Conservation (phyloP, 2,113 vertebrate genomes). For the Oxyruncus cristatus region DNA sequence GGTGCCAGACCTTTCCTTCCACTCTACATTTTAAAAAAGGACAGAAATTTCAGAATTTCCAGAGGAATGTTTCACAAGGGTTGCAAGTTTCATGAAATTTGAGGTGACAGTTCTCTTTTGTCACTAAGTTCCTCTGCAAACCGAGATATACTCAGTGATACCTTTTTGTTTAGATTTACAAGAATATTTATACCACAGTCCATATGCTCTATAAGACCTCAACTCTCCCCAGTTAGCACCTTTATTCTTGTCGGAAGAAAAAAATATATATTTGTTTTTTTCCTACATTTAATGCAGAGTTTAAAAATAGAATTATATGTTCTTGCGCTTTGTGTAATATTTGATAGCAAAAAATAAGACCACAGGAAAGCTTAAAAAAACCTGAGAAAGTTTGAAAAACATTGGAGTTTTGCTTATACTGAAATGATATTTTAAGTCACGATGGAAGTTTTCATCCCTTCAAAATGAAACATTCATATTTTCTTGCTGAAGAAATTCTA, state of each 20-base stretch:
- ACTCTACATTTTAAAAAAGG: neutral
- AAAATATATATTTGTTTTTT: neutral
- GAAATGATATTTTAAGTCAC: neutral
- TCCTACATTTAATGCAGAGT: neutral
- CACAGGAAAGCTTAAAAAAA: neutral
- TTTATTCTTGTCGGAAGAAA: neutral
- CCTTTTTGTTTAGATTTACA: neutral
- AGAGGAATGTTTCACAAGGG: neutral
- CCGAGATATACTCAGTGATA: no score
- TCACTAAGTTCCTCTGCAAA: neutral
- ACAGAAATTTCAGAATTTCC: neutral
- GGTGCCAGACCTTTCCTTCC: neutral
- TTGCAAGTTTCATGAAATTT: neutral
- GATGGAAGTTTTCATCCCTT: neutral
- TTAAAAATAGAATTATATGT: neutral
- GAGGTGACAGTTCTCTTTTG: neutral
- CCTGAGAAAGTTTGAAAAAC: neutral
- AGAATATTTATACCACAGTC: neutral
- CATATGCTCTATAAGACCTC: neutral
- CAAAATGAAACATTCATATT: neutral
- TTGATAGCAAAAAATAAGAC: neutral
- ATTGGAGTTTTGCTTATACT: rapidly evolving
- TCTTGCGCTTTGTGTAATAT: neutral
- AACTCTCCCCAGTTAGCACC: neutral
- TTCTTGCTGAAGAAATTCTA: neutral